Evolutionary conservation across 1,140 invertebrate species (phyloP).

Genomic region (Coenobita brevimanus): DNA sequence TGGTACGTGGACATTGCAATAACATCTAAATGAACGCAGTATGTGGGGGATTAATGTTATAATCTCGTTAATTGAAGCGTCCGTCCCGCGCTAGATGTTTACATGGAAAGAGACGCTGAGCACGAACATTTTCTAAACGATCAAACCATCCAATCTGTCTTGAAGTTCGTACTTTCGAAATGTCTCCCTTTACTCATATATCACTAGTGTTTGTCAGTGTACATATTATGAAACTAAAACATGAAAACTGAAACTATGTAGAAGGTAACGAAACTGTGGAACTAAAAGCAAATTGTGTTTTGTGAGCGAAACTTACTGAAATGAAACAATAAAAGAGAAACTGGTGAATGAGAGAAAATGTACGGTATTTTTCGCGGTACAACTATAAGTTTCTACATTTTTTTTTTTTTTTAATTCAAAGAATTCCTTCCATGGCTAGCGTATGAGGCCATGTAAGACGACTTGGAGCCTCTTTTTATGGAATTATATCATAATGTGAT

Average conservation of each 20-base stretch:
- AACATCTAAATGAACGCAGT: not conserved
- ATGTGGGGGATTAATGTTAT: not conserved
- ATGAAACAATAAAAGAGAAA: constrained; percentile 49
- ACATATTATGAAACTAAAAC: not conserved
- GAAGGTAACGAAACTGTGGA: not conserved
- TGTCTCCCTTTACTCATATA: not conserved
- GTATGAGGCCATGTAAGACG: too few relatives aligned
- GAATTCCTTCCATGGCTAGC: too few relatives aligned
- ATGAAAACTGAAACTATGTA: not conserved
- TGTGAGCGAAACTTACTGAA: constrained; percentile 52
- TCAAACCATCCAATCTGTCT: not conserved
- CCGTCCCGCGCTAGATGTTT: constrained; percentile 46
- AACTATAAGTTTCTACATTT: too few relatives aligned
- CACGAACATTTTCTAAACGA: constrained; percentile 45
- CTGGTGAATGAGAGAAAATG: constrained; percentile 2
- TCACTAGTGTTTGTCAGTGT: not conserved
- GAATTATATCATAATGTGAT: too few relatives aligned
- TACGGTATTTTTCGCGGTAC: too few relatives aligned
- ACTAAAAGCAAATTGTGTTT: not conserved
- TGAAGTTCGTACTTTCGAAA: not conserved
- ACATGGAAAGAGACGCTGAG: not conserved
- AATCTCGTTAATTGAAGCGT: constrained; percentile 24
- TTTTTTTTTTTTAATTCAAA: too few relatives aligned
- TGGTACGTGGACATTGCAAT: constrained; percentile 55
- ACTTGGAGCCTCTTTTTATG: too few relatives aligned